Evolutionary conservation across 2,888 invertebrate genomes (phyloP).

Genomic region (Drosophila kambysellisi): DNA sequence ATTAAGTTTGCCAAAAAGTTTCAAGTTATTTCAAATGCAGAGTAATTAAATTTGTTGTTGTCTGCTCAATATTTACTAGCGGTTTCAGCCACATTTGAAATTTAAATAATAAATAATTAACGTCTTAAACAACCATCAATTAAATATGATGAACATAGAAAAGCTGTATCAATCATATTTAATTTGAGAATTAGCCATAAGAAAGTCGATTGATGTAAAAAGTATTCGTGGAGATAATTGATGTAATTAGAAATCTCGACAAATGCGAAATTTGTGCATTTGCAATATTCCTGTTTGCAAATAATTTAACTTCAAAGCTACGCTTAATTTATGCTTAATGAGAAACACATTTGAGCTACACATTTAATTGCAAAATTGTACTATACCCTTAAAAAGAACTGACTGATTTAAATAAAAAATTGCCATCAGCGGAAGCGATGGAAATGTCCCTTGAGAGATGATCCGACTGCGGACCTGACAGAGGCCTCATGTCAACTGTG

Average conservation of each 20-base stretch:
- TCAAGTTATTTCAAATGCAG: too few relatives aligned
- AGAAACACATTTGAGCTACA: constrained; percentile 2
- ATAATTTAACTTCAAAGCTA: neutral
- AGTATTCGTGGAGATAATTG: neutral
- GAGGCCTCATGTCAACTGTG: constrained; percentile 53
- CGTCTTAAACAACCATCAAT: neutral
- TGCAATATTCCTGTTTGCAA: neutral
- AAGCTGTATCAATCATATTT: neutral
- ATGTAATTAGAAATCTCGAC: neutral
- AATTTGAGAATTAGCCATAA: neutral
- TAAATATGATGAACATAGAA: neutral
- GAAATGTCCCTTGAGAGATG: constrained; percentile 40
- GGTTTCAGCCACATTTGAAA: neutral
- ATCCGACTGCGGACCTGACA: constrained; percentile 31
- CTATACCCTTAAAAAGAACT: neutral
- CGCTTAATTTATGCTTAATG: neutral
- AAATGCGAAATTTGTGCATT: neutral
- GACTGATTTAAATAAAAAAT: constrained; percentile 12
- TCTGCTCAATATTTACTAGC: neutral
- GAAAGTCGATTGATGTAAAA: neutral
- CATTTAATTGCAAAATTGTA: constrained; percentile 13
- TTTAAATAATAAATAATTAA: neutral
- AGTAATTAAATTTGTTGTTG: neutral
- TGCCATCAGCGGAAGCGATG: constrained; percentile 25
- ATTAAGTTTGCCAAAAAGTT: neutral